Evolutionary conservation across 2,113 vertebrate species (phyloP).

Genomic region (Machaerirhynchus nigripectus): DNA sequence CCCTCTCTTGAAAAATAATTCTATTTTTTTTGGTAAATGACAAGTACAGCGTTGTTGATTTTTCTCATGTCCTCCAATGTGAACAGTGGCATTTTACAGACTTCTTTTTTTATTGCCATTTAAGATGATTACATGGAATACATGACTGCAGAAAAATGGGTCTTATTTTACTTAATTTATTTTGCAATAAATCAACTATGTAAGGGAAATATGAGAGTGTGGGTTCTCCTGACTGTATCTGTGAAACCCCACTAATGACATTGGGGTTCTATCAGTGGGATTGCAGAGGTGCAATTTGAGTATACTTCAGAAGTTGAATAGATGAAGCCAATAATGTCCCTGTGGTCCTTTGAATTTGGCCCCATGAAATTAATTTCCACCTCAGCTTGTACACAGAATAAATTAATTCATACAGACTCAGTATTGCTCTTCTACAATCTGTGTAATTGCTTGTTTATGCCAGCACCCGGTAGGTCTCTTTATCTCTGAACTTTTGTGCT

Average conservation of each 20-base stretch:
- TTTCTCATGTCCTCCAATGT: background rate
- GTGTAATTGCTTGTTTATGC: constrained; percentile 70
- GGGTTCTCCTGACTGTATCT: background rate
- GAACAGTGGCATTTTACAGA: background rate
- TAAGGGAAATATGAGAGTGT: background rate
- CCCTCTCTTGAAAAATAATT: background rate
- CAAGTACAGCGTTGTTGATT: background rate
- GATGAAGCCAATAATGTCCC: constrained; percentile 60
- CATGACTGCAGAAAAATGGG: background rate
- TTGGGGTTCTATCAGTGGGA: constrained; percentile 10
- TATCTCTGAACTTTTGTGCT: constrained; percentile 67
- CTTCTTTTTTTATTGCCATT: background rate
- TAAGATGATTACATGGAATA: background rate
- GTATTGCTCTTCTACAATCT: constrained; percentile 58
- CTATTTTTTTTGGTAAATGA: background rate
- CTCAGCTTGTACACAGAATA: constrained; percentile 61
- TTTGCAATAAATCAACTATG: background rate
- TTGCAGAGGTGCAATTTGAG: constrained; percentile 44
- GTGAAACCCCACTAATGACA: background rate
- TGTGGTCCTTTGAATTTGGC: constrained; percentile 64
- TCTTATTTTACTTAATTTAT: background rate
- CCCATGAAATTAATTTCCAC: constrained; percentile 71
- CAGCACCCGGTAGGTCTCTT: constrained; percentile 65
- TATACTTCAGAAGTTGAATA: constrained; percentile 50
- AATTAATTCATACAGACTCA: constrained; percentile 63